These are phyloP conservation scores for Agelastica alni DNA, from an alignment of 2,888 invertebrate genomes.

Conservation along the genomic window DNA sequence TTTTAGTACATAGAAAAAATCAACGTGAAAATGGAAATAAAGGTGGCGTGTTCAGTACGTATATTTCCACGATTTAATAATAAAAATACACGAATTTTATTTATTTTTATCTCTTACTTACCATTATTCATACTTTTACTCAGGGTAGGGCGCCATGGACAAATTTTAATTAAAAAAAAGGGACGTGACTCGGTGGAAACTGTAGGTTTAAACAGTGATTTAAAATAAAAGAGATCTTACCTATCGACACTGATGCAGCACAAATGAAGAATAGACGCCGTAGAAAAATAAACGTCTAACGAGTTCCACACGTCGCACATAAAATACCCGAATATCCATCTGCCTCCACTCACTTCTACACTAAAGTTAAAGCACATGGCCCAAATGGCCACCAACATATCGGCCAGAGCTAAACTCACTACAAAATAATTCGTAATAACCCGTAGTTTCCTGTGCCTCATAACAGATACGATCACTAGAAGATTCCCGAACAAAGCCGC, in stretches of 20 bases:
- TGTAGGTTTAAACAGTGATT: too few species aligned
- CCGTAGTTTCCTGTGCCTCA: conserved; percentile 74
- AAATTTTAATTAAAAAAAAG: background rate
- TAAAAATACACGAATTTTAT: background rate
- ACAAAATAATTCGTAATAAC: conserved; percentile 96
- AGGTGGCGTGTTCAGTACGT: too few species aligned
- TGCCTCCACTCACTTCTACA: conserved; percentile 80
- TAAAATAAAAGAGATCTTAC: conserved; percentile 5
- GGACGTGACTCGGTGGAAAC: too few species aligned
- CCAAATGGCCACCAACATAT: conserved; percentile 91
- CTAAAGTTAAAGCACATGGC: conserved; percentile 95
- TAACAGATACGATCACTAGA: conserved; percentile 84
- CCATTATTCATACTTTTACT: too few species aligned
- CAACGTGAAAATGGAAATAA: too few species aligned
- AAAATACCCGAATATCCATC: conserved; percentile 87
- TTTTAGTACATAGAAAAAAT: too few species aligned
- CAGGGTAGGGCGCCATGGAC: background rate
- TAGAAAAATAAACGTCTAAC: conserved; percentile 92
- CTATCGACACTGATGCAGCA: conserved; percentile 89
- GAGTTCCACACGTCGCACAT: conserved; percentile 98
- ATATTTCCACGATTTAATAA: too few species aligned
- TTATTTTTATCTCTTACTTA: too few species aligned
- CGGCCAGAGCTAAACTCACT: conserved; percentile 90
- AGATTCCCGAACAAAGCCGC: conserved; percentile 89
- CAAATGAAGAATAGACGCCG: conserved; percentile 89